Percentiles rank a stretch among this genome's conserved stretches.
Evolutionary conservation across 2,888 invertebrate species (phyloP).

Genomic region (Halictus quadricinctus): DNA sequence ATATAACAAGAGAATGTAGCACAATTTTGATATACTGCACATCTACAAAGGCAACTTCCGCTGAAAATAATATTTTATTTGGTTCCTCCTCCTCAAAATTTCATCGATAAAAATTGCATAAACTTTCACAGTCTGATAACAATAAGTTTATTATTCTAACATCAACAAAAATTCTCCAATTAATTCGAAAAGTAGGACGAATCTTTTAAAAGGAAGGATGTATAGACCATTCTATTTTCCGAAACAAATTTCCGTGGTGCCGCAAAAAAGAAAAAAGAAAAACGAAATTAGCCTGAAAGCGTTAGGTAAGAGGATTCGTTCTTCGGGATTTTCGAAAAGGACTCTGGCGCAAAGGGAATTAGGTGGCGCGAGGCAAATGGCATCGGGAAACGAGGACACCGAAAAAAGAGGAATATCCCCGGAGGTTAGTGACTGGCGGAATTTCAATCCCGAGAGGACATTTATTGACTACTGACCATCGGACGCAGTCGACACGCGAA

Average conservation of each 20-base stretch:
- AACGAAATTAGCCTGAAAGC: neutral
- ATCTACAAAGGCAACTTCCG: no score
- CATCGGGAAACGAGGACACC: constrained; percentile 26
- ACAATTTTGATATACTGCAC: no score
- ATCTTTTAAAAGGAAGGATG: neutral
- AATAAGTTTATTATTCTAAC: no score
- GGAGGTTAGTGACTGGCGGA: constrained; percentile 39
- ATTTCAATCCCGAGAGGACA: constrained; percentile 56
- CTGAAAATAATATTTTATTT: no score
- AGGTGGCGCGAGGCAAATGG: constrained; percentile 2
- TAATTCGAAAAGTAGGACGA: neutral
- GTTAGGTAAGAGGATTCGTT: neutral
- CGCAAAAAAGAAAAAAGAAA: constrained; percentile 21
- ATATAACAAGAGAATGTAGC: no score
- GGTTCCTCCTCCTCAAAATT: no score
- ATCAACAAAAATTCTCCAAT: no score
- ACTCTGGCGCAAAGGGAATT: neutral
- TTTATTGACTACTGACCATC: constrained; percentile 52
- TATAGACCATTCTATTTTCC: neutral
- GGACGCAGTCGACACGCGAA: constrained; percentile 29
- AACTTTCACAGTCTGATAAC: no score
- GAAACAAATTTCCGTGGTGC: neutral
- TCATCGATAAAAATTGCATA: no score
- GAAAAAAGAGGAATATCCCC: constrained; percentile 18
- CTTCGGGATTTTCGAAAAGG: neutral